phyloP scores from a whole-genome alignment of 2,797 vertebrate species.

The Falco peregrinus region DNA sequence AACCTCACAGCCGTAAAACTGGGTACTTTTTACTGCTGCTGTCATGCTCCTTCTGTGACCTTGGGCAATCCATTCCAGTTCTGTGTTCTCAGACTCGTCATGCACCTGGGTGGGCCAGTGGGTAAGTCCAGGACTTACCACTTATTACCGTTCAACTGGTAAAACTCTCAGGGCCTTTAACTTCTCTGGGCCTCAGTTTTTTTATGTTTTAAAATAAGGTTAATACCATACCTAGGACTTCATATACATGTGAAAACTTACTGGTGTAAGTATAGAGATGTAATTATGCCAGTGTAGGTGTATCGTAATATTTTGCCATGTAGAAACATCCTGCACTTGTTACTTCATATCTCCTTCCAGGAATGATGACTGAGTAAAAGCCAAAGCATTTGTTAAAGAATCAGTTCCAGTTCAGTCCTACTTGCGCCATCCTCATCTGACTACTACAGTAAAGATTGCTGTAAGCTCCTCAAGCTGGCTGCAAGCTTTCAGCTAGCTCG shows the following conservation, averaged over 20 bases:
- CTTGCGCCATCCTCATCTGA: fast-evolving
- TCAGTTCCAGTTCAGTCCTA: background rate
- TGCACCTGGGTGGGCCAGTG: background rate
- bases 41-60: background rate
- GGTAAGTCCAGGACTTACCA: background rate
- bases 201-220: background rate
- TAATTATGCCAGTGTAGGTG: background rate
- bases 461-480: background rate
- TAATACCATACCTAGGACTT: background rate
- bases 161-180: background rate
- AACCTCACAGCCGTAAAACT: background rate
- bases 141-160: background rate
- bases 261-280: background rate
- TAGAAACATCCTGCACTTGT: background rate
- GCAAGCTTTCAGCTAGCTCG: too few species aligned
- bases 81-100: background rate
- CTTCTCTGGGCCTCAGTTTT: background rate
- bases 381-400: background rate
- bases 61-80: background rate
- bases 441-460: too few species aligned
- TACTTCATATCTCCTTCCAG: conserved; percentile 8
- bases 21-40: background rate
- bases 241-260: background rate
- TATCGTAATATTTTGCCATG: background rate
- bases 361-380: background rate